Conservation (phyloP, 2,888 invertebrate genomes). For the Erannis defoliaria region DNA sequence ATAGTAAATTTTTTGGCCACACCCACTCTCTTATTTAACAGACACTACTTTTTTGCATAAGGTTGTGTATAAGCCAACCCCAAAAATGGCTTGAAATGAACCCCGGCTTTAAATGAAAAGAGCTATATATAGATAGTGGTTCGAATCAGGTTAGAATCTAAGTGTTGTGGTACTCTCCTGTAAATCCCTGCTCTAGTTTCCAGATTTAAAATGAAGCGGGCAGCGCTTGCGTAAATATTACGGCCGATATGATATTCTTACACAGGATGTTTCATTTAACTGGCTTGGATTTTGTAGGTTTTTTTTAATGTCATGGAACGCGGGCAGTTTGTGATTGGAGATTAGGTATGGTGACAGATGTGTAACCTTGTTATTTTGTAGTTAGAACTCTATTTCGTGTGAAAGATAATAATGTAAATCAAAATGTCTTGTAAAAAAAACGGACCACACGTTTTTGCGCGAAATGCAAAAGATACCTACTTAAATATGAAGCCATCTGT, state of each 20-base stretch:
- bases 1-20: too few species aligned
- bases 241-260: conserved; percentile 50
- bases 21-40: too few species aligned
- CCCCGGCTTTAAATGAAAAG: too few species aligned
- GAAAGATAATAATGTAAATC: too few species aligned
- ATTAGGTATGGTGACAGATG: not conserved
- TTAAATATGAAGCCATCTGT: too few species aligned
- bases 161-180: conserved; percentile 36
- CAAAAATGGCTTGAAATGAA: too few species aligned
- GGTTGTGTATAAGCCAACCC: too few species aligned
- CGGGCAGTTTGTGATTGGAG: conserved; percentile 2
- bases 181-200: conserved; percentile 70
- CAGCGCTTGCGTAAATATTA: conserved; percentile 61
- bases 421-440: too few species aligned
- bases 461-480: too few species aligned
- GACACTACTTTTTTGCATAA: too few species aligned
- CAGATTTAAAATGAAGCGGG: conserved; percentile 66
- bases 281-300: conserved; percentile 4
- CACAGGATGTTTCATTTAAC: conserved; percentile 48
- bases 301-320: not conserved
- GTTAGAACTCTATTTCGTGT: too few species aligned
- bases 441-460: too few species aligned
- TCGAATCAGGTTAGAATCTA: conserved; percentile 7
- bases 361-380: not conserved
- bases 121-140: not conserved